Evolutionary conservation across 2,113 vertebrate species (phyloP).

Genomic region (Heterotis niloticus): DNA sequence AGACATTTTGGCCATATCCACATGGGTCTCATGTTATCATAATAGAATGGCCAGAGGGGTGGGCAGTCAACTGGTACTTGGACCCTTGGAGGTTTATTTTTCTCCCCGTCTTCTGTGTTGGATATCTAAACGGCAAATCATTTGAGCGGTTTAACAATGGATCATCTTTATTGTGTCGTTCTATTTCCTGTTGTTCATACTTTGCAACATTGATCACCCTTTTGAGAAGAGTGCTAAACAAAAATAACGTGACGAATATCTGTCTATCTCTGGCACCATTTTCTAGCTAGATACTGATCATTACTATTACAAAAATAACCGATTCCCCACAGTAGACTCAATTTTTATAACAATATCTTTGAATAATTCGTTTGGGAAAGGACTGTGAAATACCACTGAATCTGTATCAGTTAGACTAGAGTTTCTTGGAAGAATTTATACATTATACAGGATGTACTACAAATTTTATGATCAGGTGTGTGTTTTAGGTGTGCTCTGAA

Average conservation of each 20-base stretch:
- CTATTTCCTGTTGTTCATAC: neutral
- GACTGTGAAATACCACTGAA: no score
- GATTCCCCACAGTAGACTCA: neutral
- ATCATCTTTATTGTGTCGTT: neutral
- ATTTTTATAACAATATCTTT: no score
- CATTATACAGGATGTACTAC: neutral
- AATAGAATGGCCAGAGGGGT: no score
- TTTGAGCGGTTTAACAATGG: no score
- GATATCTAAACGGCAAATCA: no score
- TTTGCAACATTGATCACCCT: constrained; percentile 18
- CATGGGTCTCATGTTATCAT: no score
- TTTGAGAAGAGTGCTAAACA: no score
- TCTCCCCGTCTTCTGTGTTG: no score
- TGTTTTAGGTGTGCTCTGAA: neutral
- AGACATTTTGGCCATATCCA: no score
- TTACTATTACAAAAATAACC: constrained; percentile 4
- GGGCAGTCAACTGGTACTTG: no score
- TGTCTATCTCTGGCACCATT: constrained; percentile 21
- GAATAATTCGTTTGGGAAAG: neutral
- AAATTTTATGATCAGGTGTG: neutral
- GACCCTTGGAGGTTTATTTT: no score
- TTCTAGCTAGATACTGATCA: neutral
- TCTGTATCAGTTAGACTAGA: neutral
- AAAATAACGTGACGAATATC: neutral
- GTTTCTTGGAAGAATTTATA: neutral